Conservation (phyloP, 2,888 invertebrate genomes). For the Brenthis ino region DNA sequence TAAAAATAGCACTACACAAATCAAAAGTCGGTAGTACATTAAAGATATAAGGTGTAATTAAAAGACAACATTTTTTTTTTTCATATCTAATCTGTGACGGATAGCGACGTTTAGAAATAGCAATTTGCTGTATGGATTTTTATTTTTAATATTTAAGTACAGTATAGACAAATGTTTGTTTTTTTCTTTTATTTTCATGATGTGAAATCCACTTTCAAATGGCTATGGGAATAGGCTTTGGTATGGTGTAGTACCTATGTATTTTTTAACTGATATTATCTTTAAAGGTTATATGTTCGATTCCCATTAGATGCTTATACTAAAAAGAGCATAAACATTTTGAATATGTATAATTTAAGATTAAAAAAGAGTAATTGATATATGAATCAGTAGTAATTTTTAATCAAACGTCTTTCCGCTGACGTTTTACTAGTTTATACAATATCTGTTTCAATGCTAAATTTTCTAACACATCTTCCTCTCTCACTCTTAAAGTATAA, state of each 20-base stretch:
- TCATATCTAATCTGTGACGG: slow-evolving; percentile 42
- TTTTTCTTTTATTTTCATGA: background rate
- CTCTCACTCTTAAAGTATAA: too few species aligned
- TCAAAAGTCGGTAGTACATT: slow-evolving; percentile 43
- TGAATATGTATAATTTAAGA: too few species aligned
- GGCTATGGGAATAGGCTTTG: background rate
- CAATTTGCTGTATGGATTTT: slow-evolving; percentile 34
- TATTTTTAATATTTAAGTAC: slow-evolving; percentile 26
- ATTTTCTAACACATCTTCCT: too few species aligned
- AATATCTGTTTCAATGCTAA: too few species aligned
- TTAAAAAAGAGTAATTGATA: too few species aligned
- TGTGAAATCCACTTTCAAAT: background rate
- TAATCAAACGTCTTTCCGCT: too few species aligned
- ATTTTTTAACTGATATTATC: slow-evolving; percentile 8
- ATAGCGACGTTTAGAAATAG: slow-evolving; percentile 38
- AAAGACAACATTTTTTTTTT: slow-evolving; percentile 43
- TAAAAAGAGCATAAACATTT: too few species aligned
- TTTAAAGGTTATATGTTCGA: background rate
- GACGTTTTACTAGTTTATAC: too few species aligned
- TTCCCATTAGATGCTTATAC: background rate
- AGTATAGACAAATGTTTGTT: slow-evolving; percentile 5
- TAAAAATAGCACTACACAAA: slow-evolving; percentile 38
- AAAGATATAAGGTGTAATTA: slow-evolving; percentile 53
- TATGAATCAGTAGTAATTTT: too few species aligned
- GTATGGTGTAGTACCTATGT: background rate